These are phyloP conservation scores for Archips crataeganus DNA, from an alignment of 2,888 invertebrate genomes.

Conservation along the genomic window DNA sequence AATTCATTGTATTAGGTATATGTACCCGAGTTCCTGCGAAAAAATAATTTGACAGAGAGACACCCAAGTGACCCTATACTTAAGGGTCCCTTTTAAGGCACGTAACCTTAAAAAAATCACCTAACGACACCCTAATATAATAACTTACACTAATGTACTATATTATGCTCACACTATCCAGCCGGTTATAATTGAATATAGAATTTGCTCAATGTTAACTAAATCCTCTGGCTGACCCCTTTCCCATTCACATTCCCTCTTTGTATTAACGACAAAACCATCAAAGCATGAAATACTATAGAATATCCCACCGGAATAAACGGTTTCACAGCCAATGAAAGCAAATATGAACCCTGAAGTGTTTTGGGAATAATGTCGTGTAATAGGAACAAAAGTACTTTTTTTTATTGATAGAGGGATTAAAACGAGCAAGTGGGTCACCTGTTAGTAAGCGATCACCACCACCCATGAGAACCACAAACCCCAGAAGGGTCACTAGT, in stretches of 20 bases:
- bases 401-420: too few relatives aligned
- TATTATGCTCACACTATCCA: background rate
- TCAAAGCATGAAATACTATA: slow-evolving; percentile 7
- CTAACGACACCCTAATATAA: background rate
- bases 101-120: too few relatives aligned
- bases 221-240: slow-evolving; percentile 9
- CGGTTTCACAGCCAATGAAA: background rate
- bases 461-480: too few relatives aligned
- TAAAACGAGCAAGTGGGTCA: too few relatives aligned
- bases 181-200: background rate
- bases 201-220: background rate
- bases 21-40: too few relatives aligned
- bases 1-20: too few relatives aligned
- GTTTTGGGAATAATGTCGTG: background rate
- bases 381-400: background rate
- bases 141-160: background rate
- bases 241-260: slow-evolving; percentile 16
- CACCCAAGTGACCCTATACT: too few relatives aligned
- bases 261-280: slow-evolving; percentile 12
- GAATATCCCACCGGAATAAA: background rate
- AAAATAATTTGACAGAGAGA: too few relatives aligned
- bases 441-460: too few relatives aligned
- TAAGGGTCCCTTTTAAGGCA: too few relatives aligned
- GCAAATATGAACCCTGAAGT: background rate
- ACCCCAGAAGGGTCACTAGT: too few relatives aligned